Evolutionary conservation across 2,888 invertebrate genomes (phyloP), one percentile per base, ranked within the genome.

Genomic region (Herminia tarsipennalis): DNA sequence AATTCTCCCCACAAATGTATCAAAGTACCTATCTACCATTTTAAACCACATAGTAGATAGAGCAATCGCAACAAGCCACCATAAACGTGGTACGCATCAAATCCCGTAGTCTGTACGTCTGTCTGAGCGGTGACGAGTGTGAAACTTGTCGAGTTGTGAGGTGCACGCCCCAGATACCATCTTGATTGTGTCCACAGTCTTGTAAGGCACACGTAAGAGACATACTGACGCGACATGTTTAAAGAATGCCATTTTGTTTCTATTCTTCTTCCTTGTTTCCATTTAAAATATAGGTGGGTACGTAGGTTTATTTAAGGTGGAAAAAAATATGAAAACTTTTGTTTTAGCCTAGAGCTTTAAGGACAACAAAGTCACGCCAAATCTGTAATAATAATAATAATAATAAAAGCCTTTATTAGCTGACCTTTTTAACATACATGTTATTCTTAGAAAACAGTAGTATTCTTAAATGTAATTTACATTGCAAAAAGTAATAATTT

Each of bases 111-210:
- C 24, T 17, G 36, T 33, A 41, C 38, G 9, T 49, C 55, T 59
- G 60, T 50, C 43, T 56, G 64, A 62, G 55, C 73, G 71, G 56
- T 61, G 57, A 58, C 71, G 84, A 86, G 82, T 81, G 86, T 83
- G 81, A 86, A 82, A 78, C 72, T 47, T 57, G 63, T 41, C 54
- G 60, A 63, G 61, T 49, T 56, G 41, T 35, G 55, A 69, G 71
- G 76, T 72, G 56, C 72, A 88, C 87, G 88, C 87, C 81, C 87
- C 76, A 86, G 83, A 88, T 88, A 83, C 39, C 73, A 81, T 78
- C 83, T 78, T 87, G 86, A 88, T 87, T 80, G 79, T 77, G 71
- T 65, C 70, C 65, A 56, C 57, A 61, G 56, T 54, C 51, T 65
- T 49, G 40, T 56, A 47, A 38, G 6, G 73, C 63, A 75, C 75